phyloP scores from a whole-genome alignment of 2,113 vertebrate species.

The Petrocephalus zakoni region DNA sequence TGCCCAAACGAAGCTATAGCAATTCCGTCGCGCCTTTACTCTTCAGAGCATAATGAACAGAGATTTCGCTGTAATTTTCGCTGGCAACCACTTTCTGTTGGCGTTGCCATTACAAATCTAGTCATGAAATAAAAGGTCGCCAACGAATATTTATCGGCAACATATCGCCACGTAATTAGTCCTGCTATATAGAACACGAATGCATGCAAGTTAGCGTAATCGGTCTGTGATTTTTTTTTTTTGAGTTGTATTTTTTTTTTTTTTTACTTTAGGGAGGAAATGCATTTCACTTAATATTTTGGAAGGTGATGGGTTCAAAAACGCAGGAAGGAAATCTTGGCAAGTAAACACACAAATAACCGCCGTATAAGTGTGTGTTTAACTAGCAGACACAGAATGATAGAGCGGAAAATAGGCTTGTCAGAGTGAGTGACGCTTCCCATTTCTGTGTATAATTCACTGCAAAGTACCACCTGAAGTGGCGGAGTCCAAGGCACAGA shows the following conservation, averaged over 20 bases:
- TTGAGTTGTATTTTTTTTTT: background rate
- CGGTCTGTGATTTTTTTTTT: background rate
- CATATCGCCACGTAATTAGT: no score
- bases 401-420: conserved; percentile 58
- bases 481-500: conserved; percentile 35
- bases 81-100: no score
- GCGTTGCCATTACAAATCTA: no score
- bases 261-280: background rate
- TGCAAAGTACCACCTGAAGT: conserved; percentile 48
- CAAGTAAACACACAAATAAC: conserved; percentile 37
- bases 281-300: background rate
- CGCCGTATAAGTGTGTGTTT: conserved; percentile 42
- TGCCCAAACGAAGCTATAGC: no score
- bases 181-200: background rate
- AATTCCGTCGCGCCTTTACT: no score
- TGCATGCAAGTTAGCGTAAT: background rate
- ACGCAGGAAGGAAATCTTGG: conserved; percentile 13
- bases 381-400: conserved; percentile 49
- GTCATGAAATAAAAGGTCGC: no score
- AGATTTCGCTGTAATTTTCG: no score
- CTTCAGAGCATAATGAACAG: no score
- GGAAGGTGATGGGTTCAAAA: background rate
- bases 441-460: conserved; percentile 52
- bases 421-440: conserved; percentile 56
- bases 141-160: no score